Base-by-base conservation (phyloP, 2,888 invertebrate genomes). In the Melieria crassipennis region DNA sequence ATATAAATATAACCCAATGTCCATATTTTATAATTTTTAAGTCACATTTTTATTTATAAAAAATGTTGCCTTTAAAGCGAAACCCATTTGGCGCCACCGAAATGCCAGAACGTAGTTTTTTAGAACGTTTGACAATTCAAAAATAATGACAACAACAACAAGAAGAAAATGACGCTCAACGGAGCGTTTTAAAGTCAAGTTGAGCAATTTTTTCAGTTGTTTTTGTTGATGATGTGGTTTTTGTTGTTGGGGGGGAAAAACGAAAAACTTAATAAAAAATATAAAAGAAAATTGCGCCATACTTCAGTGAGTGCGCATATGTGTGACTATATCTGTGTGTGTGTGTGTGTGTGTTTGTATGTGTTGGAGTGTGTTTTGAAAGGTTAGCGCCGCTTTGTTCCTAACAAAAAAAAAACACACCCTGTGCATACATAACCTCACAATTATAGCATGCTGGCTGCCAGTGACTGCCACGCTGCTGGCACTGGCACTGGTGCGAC, bases 41-140 rank as follows among this genome's bases (percentile, higher is more conserved):
- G 62, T 48, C 62, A 50, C 47, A 63, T 50, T 63, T 63, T 48
- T 11, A 30, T 63, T 30, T 3, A 30, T 30, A 3, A 30, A 30
- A 30, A 1, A 30, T 30, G 1, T 30, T 30, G 30, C 30, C 30
- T 30, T 30, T 30, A 30, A 30, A 30, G 30, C 30, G 2, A 30
- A 30, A 30, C 30, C 30, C 30, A 63, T 63, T 63, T 48, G 48
- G 50, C 62, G 62, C 62, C 62, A 47, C 50, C 42, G 50, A 63
- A 63, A 63, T 63, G 48, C 13, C 30, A 63, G 4, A 9, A 30
- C 48, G 48, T 30, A 10, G 42, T 63, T 48, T 48, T 63, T 48
- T 55, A 13, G 62, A 3, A 1, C 55, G 46, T 56, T 65, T 56
- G 43, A 55, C 13, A 52, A 9, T 52, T 52, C 11, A 52, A 42